Evolutionary conservation across 2,113 vertebrate genomes (phyloP).

Genomic region (Orthonyx spaldingii): DNA sequence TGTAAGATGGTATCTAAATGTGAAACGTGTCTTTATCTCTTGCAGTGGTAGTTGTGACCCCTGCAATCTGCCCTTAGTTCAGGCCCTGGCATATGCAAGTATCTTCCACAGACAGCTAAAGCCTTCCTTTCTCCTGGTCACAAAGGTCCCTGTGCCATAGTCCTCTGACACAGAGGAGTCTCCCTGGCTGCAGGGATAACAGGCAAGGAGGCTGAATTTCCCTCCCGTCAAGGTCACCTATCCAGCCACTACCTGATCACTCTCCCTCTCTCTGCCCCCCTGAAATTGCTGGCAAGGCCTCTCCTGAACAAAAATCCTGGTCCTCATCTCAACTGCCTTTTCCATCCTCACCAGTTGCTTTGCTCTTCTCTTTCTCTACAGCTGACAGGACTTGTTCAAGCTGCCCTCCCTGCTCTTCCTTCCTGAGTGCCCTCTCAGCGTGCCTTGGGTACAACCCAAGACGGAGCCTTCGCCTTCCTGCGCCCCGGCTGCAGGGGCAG

Average conservation of each 20-base stretch:
- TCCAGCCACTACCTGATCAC: background rate
- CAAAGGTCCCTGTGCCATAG: background rate
- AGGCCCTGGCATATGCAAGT: background rate
- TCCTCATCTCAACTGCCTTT: background rate
- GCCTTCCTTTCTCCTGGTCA: background rate
- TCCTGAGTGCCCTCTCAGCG: background rate
- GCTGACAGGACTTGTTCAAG: background rate
- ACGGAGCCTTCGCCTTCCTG: background rate
- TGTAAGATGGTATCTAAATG: constrained; percentile 18
- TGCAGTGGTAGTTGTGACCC: background rate
- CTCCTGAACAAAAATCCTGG: background rate
- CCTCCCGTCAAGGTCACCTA: background rate
- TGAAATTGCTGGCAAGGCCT: background rate
- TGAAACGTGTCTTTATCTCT: background rate
- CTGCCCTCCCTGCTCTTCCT: background rate
- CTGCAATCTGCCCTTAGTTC: background rate
- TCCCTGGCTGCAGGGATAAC: background rate
- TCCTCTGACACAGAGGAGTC: background rate
- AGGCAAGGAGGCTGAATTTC: background rate
- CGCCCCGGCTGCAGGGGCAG: background rate
- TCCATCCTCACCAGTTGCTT: background rate
- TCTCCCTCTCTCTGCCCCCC: background rate
- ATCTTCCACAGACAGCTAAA: background rate
- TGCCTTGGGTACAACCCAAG: background rate
- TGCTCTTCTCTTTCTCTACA: background rate